phyloP scores from a whole-genome alignment of 2,797 vertebrate genomes.

The Trichosurus vulpecula region DNA sequence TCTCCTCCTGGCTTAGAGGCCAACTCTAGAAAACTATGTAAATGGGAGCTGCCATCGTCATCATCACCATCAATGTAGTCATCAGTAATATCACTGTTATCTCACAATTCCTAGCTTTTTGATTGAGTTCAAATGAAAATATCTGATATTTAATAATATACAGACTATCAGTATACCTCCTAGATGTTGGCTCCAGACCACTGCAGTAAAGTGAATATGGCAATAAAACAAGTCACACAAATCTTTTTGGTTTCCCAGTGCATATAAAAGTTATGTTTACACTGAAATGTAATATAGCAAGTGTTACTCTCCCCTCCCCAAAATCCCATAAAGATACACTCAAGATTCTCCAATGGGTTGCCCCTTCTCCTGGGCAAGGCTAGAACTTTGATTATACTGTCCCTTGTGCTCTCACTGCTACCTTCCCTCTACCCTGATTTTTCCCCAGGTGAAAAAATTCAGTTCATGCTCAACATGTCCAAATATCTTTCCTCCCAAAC shows the following conservation, averaged over 20 bases:
- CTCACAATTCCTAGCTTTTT: background rate
- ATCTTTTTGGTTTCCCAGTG: background rate
- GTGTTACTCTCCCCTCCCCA: background rate
- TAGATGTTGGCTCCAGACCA: background rate
- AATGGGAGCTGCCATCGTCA: background rate
- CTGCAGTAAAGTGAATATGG: background rate
- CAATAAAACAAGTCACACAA: background rate
- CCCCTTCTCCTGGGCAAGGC: background rate
- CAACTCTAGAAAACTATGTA: background rate
- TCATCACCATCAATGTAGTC: background rate
- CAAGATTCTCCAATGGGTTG: background rate
- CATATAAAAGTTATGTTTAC: background rate
- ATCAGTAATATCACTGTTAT: background rate
- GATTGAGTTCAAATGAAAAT: background rate
- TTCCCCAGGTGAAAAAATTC: background rate
- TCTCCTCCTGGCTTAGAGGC: background rate
- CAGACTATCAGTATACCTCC: background rate
- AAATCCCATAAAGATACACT: background rate
- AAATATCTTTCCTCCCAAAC: background rate
- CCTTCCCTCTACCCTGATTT: background rate
- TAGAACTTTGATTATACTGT: background rate
- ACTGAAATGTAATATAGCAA: background rate
- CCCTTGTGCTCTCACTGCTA: background rate
- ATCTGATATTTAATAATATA: background rate
- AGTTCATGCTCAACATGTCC: background rate